Base-by-base conservation (phyloP, 1,140 invertebrate species). In the Drosophila chauvacae region DNA sequence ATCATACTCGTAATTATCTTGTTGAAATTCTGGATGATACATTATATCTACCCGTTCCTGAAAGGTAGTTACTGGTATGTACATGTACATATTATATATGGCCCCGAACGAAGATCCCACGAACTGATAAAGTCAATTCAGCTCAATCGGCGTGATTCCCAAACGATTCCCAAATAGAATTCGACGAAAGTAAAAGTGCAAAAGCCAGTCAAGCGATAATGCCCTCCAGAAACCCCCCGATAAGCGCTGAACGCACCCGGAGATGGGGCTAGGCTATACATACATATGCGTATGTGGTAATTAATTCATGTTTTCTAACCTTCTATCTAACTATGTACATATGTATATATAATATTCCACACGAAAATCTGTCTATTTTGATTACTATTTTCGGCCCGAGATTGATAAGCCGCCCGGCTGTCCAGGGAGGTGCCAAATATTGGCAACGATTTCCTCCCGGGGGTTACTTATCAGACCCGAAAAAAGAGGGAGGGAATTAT, bases 131-230 rank as follows among this genome's bases (percentile, higher is more conserved):
- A 57, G 58, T 16, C 48, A 59, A 74, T 61, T 75, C 48, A 65
- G 35, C 62, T 57, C 30, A 60, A 69, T 42, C 53, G 45, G 14
- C 45, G 37, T 59, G 68, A 41, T 72, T 73, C 37, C 44, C 26
- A 20, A 58, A 35, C 42, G 35, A 66, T 28, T 41, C 1, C 35
- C 23, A 39, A 30, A 48, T 62, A 35, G 35, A 39, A 56, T 56
- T 39, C 53, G 35, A 20, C 20, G 71, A 83, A 83, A 83, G 81
- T 71, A 56, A 83, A 76, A 83, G 81, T 84, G 80, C 57, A 39
- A 82, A 78, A 47, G n/a, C 30, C 50, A 71, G 45, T 30, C 28
- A 10, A 30, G 30, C 62, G 77, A 71, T 71, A 71, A 41, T 70
- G 44, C 64, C 23, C 23, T n/a, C 20, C 51, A n/a, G 23, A 23